Percentiles rank a stretch among this genome's conserved stretches.
phyloP scores from a whole-genome alignment of 1,140 invertebrate genomes.

The Hycleus phaleratus region DNA sequence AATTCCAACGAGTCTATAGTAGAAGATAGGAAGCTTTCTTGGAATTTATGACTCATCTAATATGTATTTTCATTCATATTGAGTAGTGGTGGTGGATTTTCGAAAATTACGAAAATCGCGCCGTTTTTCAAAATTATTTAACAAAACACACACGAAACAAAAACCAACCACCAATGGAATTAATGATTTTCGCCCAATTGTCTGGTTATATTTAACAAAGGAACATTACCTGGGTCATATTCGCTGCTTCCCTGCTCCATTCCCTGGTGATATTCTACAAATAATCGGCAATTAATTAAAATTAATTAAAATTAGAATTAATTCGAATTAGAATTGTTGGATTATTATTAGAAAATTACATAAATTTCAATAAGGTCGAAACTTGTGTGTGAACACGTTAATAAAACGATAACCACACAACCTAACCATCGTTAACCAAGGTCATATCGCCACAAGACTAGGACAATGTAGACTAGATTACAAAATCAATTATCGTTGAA shows the following conservation, averaged over 20 bases:
- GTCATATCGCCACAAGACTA: slow-evolving; percentile 34
- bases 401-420: slow-evolving; percentile 19
- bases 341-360: slow-evolving; percentile 5
- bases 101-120: too few relatives aligned
- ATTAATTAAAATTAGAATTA: too few relatives aligned
- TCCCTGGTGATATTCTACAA: slow-evolving; percentile 52
- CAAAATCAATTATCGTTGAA: neutral
- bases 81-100: too few relatives aligned
- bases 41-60: slow-evolving; percentile 27
- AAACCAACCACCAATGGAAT: neutral
- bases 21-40: slow-evolving; percentile 18
- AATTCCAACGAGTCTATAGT: slow-evolving; percentile 17
- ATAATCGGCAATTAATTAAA: slow-evolving; percentile 4
- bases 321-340: too few relatives aligned
- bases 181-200: too few relatives aligned
- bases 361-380: slow-evolving; percentile 19
- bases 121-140: too few relatives aligned
- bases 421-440: slow-evolving; percentile 40
- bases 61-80: slow-evolving; percentile 27
- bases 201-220: neutral
- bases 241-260: slow-evolving; percentile 53
- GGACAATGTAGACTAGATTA: slow-evolving; percentile 36
- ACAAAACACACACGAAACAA: neutral
- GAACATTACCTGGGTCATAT: slow-evolving; percentile 49
- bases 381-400: slow-evolving; percentile 24